Evolutionary conservation across 2,888 invertebrate species (phyloP), one percentile per base, ranked within the genome.

Genomic region (Sphecodes monilicornis): DNA sequence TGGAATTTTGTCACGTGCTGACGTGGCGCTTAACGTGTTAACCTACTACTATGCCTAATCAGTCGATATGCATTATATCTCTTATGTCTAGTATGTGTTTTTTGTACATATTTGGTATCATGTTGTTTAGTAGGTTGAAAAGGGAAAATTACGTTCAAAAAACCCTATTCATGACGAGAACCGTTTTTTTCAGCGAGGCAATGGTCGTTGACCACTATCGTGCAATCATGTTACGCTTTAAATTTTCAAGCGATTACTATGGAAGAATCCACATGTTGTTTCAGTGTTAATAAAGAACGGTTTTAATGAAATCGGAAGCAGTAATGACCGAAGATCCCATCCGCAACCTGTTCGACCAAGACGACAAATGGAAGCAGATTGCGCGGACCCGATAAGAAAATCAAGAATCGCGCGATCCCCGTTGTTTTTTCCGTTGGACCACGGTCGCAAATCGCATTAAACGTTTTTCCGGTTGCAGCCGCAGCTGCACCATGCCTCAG

Each of bases 361-460:
- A 36, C 11, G 32, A 18, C 18, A 22, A 66, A 66, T 18, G 36
- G 22, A 66, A n/a, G n/a, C 36, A 39, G 39, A n/a, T 68, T 39
- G 39, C 39, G n/a, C 22, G n/a, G 11, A 0, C n/a, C n/a, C 36
- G 66, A 36, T 36, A 66, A 36, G 36, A 66, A 66, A 66, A 66
- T 66, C 36, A 66, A 3, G 22, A 70, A 29, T 29, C 18, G 26
- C 18, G 29, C 43, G 29, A 26, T 18, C 36, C 54, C 22, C 32
- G n/a, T 43, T 16, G n/a, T 76, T 80, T 75, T n/a, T 84, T 71
- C 66, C 22, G 16, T 8, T 1, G 26, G 50, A 57, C 75, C 43
- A 10, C 32, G 36, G 66, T 36, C 78, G 71, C 78, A 76, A 86
- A 86, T 84, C 72, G 88, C 76, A 84, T 80, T 80, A 82, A 83